phyloP scores from a whole-genome alignment of 2,888 invertebrate species.

The Morpho deidamia region DNA sequence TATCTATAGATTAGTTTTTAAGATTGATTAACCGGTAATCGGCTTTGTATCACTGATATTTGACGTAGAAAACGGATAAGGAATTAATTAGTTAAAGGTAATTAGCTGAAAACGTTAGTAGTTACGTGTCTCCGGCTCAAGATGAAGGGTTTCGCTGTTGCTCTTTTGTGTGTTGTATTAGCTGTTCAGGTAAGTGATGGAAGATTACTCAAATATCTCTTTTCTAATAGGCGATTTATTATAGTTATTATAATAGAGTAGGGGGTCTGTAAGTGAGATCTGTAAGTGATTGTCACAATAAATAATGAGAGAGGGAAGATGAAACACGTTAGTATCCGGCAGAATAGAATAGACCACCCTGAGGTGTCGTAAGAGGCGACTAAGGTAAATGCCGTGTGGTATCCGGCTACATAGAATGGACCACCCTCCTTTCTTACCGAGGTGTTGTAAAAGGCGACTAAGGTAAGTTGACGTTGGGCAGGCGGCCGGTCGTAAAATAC shows the following conservation, averaged over 20 bases:
- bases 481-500: no score
- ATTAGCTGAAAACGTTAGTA: conserved; percentile 20
- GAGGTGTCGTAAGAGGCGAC: no score
- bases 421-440: no score
- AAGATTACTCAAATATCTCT: no score
- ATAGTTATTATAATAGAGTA: no score
- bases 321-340: no score
- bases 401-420: no score
- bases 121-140: conserved; percentile 22
- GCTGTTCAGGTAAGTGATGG: conserved; percentile 48
- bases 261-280: not conserved
- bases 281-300: not conserved
- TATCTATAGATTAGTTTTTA: not conserved
- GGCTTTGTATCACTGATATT: not conserved
- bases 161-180: conserved; percentile 51
- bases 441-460: no score
- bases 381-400: no score
- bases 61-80: conserved; percentile 1
- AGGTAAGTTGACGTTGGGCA: no score
- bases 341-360: no score
- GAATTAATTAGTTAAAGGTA: conserved; percentile 23
- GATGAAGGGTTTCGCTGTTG: conserved; percentile 59
- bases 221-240: no score
- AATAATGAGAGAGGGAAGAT: not conserved
- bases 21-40: conserved; percentile 1